These are phyloP conservation scores for Xanthorhoe spadicearia DNA, from an alignment of 2,888 invertebrate genomes.

Conservation along the genomic window DNA sequence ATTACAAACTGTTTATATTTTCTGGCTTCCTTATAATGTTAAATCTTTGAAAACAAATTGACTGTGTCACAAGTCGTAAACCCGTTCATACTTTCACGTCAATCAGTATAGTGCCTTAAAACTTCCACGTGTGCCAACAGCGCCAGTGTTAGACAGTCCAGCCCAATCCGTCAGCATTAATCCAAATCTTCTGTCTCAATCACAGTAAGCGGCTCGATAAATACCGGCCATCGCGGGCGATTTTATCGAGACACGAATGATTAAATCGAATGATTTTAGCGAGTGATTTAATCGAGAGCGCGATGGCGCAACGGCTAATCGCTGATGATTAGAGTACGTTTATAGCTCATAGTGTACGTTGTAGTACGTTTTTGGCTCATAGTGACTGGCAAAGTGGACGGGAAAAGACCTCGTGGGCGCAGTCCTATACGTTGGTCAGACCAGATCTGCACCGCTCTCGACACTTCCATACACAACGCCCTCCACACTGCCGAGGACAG, in stretches of 20 bases:
- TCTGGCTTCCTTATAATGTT: too few relatives aligned
- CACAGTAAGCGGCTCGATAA: constrained; percentile 70
- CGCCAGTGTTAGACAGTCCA: constrained; percentile 41
- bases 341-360: too few relatives aligned
- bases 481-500: too few relatives aligned
- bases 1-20: too few relatives aligned
- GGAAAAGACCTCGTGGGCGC: too few relatives aligned
- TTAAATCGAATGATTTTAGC: constrained; percentile 49
- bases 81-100: neutral
- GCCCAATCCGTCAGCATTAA: constrained; percentile 68
- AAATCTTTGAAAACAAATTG: too few relatives aligned
- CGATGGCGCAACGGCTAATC: constrained; percentile 29
- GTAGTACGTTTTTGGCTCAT: too few relatives aligned
- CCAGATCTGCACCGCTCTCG: too few relatives aligned
- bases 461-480: too few relatives aligned
- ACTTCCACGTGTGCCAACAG: neutral
- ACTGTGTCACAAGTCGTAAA: neutral
- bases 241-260: constrained; percentile 54
- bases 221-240: constrained; percentile 61
- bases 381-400: too few relatives aligned
- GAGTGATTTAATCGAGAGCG: constrained; percentile 37
- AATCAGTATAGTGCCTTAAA: neutral
- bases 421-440: too few relatives aligned
- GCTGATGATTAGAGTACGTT: constrained; percentile 31
- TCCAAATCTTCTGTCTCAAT: constrained; percentile 69